phyloP scores from a whole-genome alignment of 1,140 invertebrate genomes.

The Rhyzopertha dominica region DNA sequence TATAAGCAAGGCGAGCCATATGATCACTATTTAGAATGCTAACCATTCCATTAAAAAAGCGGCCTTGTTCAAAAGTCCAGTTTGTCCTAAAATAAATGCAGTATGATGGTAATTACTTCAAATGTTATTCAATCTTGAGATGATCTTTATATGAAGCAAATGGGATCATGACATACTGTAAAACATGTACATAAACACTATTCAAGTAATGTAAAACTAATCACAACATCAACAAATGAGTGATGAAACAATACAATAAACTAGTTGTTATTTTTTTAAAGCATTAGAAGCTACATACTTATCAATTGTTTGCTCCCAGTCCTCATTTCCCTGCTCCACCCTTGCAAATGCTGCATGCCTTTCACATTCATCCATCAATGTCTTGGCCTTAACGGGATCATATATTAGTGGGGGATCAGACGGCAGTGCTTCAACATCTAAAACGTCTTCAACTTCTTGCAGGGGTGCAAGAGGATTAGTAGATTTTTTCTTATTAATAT shows the following conservation, averaged over 20 bases:
- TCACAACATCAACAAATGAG: not conserved
- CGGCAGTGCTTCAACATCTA: conserved; percentile 49
- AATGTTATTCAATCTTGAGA: not conserved
- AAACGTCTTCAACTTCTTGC: conserved; percentile 37
- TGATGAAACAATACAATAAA: not conserved
- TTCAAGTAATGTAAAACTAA: conserved; percentile 7
- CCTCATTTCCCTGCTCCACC: conserved; percentile 54
- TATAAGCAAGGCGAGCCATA: conserved; percentile 59
- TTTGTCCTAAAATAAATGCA: conserved; percentile 48
- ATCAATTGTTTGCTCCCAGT: conserved; percentile 67
- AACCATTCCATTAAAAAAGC: conserved; percentile 62
- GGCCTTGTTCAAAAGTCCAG: conserved; percentile 62
- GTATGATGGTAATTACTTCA: conserved; percentile 1
- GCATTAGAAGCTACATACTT: too few relatives aligned
- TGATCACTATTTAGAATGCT: conserved; percentile 67
- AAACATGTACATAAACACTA: not conserved
- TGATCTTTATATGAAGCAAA: not conserved
- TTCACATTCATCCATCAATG: conserved; percentile 70
- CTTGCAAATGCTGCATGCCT: conserved; percentile 57
- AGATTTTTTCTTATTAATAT: conserved; percentile 26
- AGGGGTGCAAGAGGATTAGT: conserved; percentile 22
- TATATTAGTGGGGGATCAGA: conserved; percentile 47
- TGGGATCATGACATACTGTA: not conserved
- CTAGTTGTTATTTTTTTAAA: not conserved
- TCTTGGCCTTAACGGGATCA: conserved; percentile 58